phyloP scores from a whole-genome alignment of 2,888 invertebrate species.

The Mystacides longicornis region DNA sequence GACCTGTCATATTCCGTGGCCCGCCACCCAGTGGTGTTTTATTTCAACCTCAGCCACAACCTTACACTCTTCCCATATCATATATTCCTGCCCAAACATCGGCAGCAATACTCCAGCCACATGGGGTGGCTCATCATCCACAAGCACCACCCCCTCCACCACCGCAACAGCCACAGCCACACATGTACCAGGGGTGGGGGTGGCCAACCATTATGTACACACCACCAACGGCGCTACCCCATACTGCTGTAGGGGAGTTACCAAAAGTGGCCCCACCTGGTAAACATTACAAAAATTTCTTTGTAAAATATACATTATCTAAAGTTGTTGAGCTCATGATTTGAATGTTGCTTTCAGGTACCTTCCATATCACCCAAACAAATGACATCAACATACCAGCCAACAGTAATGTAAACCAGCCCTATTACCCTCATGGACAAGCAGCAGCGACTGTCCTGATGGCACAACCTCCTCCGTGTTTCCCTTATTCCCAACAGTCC shows the following conservation, averaged over 20 bases:
- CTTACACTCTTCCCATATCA: background rate
- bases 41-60: background rate
- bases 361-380: conserved; percentile 12
- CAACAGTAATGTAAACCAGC: conserved; percentile 4
- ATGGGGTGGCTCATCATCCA: background rate
- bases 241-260: background rate
- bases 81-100: background rate
- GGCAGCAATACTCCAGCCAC: background rate
- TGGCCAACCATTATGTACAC: conserved; percentile 20
- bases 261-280: conserved; percentile 13
- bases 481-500: conserved; percentile 13
- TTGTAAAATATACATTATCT: background rate
- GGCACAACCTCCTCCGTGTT: conserved; percentile 17
- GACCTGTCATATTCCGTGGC: background rate
- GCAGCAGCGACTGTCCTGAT: conserved; percentile 12
- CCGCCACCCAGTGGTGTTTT: background rate
- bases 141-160: background rate
- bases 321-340: background rate
- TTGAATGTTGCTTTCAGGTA: conserved; percentile 8
- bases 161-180: background rate
- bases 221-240: conserved; percentile 3
- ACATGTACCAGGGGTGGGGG: conserved; percentile 14
- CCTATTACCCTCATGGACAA: conserved; percentile 15
- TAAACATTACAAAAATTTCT: background rate
- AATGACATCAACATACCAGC: conserved; percentile 6